Evolutionary conservation across 2,888 invertebrate genomes (phyloP).

Genomic region (Drosophila hawaiiensis): DNA sequence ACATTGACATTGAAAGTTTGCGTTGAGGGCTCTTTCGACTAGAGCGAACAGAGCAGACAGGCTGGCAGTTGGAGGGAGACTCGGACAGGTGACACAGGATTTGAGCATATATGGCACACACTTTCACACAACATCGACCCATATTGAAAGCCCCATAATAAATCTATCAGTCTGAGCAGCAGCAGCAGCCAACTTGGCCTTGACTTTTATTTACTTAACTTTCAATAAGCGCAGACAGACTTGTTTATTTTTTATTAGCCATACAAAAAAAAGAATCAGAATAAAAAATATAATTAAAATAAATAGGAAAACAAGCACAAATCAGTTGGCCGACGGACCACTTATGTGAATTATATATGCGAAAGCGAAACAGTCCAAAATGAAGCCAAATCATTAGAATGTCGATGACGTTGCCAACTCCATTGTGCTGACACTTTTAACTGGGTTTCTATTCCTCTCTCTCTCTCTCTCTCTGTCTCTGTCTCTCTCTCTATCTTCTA

Average conservation of each 20-base stretch:
- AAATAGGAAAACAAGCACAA: slow-evolving; percentile 31
- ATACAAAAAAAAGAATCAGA: slow-evolving; percentile 19
- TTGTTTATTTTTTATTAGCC: slow-evolving; percentile 71
- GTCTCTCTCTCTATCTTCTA: not conserved
- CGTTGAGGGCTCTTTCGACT: slow-evolving; percentile 5
- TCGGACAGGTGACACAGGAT: slow-evolving; percentile 22
- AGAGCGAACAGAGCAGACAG: not conserved
- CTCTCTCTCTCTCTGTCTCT: not conserved
- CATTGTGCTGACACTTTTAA: slow-evolving; percentile 63
- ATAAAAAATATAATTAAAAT: slow-evolving; percentile 33
- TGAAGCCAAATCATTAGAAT: slow-evolving; percentile 70
- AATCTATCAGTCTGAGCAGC: slow-evolving; percentile 47
- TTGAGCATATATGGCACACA: slow-evolving; percentile 22
- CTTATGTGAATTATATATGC: slow-evolving; percentile 22
- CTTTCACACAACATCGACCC: slow-evolving; percentile 44
- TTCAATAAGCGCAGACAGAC: slow-evolving; percentile 63
- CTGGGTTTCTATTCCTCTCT: slow-evolving; percentile 14
- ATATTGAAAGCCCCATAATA: slow-evolving; percentile 46
- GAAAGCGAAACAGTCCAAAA: slow-evolving; percentile 38
- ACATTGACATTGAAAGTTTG: slow-evolving; percentile 66
- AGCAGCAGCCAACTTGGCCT: slow-evolving; percentile 55
- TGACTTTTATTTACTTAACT: slow-evolving; percentile 72
- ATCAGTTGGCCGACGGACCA: slow-evolving; percentile 49
- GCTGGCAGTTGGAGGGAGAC: slow-evolving; percentile 1
- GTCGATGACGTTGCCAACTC: slow-evolving; percentile 32